These are phyloP conservation scores for Pegoplata infirma DNA, from an alignment of 2,888 invertebrate genomes.

Conservation along the genomic window DNA sequence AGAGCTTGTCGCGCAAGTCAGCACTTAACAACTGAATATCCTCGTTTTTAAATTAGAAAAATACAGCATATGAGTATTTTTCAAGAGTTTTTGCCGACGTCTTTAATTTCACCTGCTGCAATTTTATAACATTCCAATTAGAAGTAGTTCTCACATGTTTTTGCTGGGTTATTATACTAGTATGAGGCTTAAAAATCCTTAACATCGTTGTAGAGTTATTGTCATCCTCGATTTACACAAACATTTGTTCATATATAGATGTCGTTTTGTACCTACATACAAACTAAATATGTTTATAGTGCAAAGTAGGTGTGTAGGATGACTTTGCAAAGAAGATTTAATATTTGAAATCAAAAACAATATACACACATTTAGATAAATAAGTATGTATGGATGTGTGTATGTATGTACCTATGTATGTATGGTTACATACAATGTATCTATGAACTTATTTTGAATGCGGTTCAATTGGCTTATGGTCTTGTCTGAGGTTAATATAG, in stretches of 20 bases:
- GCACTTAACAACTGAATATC: no score
- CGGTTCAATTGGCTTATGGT: slow-evolving; percentile 62
- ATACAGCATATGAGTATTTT: no score
- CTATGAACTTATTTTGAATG: slow-evolving; percentile 46
- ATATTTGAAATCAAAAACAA: slow-evolving; percentile 55
- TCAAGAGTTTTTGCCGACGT: no score
- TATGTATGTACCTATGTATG: neutral
- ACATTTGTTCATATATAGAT: neutral
- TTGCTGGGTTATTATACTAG: no score
- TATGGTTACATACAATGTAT: no score
- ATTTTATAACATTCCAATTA: no score
- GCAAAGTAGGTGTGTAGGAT: slow-evolving; percentile 43
- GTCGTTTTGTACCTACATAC: neutral
- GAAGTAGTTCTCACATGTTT: no score
- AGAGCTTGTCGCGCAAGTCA: no score
- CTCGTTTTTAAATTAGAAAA: no score
- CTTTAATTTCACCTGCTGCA: no score
- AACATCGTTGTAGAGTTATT: slow-evolving; percentile 28
- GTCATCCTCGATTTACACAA: slow-evolving; percentile 27
- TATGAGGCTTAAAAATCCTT: slow-evolving; percentile 15
- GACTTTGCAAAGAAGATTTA: slow-evolving; percentile 50
- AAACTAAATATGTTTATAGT: neutral
- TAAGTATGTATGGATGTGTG: neutral
- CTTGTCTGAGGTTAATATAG: slow-evolving; percentile 60
- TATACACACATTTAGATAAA: neutral